Conservation (phyloP, 2,888 invertebrate species). For the Eugnorisma glareosa region DNA sequence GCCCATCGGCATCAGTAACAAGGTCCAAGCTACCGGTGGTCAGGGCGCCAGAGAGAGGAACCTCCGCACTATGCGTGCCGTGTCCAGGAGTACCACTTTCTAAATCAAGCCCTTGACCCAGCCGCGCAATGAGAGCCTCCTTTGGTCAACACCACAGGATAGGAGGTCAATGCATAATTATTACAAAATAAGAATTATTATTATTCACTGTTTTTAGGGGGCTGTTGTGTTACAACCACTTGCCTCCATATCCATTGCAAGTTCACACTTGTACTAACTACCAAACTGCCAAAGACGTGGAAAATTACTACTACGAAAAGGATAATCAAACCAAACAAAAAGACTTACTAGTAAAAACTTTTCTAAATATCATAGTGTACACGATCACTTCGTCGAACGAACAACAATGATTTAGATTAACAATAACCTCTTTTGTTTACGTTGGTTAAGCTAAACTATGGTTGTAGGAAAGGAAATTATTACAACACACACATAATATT, state of each 20-base stretch:
- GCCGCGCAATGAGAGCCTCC: too few relatives aligned
- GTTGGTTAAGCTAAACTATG: conserved; percentile 75
- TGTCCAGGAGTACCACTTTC: too few relatives aligned
- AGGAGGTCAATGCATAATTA: too few relatives aligned
- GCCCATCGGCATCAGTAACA: too few relatives aligned
- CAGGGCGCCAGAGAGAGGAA: too few relatives aligned
- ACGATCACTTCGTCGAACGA: conserved; percentile 65
- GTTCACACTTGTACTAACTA: background rate
- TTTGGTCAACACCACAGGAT: too few relatives aligned
- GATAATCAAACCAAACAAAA: background rate
- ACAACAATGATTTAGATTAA: conserved; percentile 73
- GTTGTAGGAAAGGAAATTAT: conserved; percentile 80
- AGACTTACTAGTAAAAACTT: conserved; percentile 79
- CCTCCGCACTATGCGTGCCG: too few relatives aligned
- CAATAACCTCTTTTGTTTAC: conserved; percentile 75
- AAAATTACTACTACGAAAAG: background rate
- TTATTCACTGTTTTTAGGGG: too few relatives aligned
- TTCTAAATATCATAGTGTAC: conserved; percentile 81
- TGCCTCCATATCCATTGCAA: background rate
- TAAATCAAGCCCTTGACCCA: too few relatives aligned
- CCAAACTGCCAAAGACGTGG: background rate
- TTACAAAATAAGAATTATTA: too few relatives aligned
- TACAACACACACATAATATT: conserved; percentile 76
- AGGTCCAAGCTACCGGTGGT: too few relatives aligned
- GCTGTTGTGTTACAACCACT: too few relatives aligned